These are phyloP conservation scores for Amphimedon queenslandica DNA, from an alignment of 37 sponge, comb jelly and placozoan species.

Conservation along the genomic window DNA sequence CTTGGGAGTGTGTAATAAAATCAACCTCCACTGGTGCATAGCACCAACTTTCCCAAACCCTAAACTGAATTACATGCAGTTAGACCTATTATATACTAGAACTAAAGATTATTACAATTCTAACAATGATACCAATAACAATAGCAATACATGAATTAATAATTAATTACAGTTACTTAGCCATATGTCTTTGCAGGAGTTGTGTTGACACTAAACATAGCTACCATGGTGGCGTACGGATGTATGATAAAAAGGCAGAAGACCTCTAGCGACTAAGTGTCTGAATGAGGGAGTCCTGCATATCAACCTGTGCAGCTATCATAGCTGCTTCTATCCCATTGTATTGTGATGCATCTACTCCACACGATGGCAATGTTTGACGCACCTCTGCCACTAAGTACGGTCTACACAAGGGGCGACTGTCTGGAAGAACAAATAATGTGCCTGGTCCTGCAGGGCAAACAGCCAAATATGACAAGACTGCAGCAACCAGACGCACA, in stretches of 20 bases:
- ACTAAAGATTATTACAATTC: no score
- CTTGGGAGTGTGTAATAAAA: no score
- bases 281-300: slow-evolving; percentile 23
- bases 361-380: neutral
- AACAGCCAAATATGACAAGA: slow-evolving; percentile 13
- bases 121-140: no score
- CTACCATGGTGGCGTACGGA: slow-evolving; percentile 15
- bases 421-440: slow-evolving; percentile 12
- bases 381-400: slow-evolving; percentile 6
- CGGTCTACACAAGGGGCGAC: slow-evolving; percentile 5
- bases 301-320: slow-evolving; percentile 11
- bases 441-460: slow-evolving; percentile 8
- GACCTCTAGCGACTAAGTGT: slow-evolving; percentile 21
- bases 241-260: slow-evolving; percentile 14
- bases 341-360: slow-evolving; percentile 12
- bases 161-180: no score
- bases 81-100: no score
- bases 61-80: no score
- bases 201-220: no score
- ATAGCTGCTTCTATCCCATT: slow-evolving; percentile 29
- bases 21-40: no score
- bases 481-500: slow-evolving; percentile 18
- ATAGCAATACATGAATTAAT: no score
- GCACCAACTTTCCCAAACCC: no score
- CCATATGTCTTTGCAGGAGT: no score